Base-by-base conservation (phyloP, 2,888 invertebrate genomes). In the Macaria liturata region DNA sequence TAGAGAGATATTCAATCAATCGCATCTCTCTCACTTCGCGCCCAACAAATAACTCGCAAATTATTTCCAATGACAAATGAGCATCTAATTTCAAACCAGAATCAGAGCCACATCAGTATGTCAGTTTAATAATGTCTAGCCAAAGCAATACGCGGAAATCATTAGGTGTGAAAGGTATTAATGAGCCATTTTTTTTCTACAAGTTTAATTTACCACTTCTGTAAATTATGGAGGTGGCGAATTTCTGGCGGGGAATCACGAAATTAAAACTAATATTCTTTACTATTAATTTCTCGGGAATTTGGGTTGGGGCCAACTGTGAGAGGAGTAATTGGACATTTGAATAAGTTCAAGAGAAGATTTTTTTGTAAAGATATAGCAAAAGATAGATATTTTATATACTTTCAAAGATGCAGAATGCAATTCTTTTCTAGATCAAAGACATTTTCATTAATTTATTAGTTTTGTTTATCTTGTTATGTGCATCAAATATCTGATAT, bases 41-140 rank as follows among this genome's bases (percentile, higher is more conserved):
- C 20, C 20, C 20, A 20, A 20, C 20, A 20, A 20, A 20, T 20
- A 20, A 20, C 8, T 9, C 9, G 46, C 32, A 37, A 51, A 45
- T 34, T 32, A 37, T 46, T 32, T 46, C 9, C 30, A 31, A 20
- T 42, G 46, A 46, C 34, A 54, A 31, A 48, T 44, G 42, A 43
- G 47, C 76, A 75, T 77, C 77, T 81, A 81, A 83, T 81, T 80
- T 71, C 66, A 72, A 76, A 75, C 62, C 57, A 58, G 61, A 73
- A 80, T 77, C 75, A 71, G 75, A 68, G 69, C 80, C 76, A 69
- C 80, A 76, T 75, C 42, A 72, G 73, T 66, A 74, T 74, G 79
- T 82, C 78, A 77, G 75, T 81, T 76, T 80, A 81, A 84, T 78
- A 74, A 71, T 68, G 66, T 75, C 51, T 51, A 75, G 62, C 69